phyloP scores from a whole-genome alignment of 2,113 vertebrate species.

The Pseudopodoces humilis region DNA sequence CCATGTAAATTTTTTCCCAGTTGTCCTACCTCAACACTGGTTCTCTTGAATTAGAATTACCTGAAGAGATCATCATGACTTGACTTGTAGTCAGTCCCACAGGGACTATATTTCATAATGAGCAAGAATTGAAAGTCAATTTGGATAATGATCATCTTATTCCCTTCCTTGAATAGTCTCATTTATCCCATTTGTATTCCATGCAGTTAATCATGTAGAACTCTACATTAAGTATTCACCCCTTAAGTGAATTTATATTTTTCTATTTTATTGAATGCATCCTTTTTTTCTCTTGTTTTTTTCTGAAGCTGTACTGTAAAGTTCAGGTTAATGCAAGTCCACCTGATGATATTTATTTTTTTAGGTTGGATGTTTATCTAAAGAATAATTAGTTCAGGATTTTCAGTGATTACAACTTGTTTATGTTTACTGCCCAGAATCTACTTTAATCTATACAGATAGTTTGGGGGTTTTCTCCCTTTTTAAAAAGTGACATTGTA shows the following conservation, averaged over 20 bases:
- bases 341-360: not conserved
- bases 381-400: not conserved
- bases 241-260: not conserved
- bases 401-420: not conserved
- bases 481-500: not conserved
- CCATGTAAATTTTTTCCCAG: not conserved
- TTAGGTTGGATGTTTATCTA: not conserved
- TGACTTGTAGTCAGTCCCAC: not conserved
- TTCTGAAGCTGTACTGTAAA: not conserved
- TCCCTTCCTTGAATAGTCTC: not conserved
- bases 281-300: not conserved
- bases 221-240: not conserved
- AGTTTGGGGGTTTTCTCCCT: not conserved
- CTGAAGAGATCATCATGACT: not conserved
- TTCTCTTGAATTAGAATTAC: not conserved
- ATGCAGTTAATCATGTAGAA: not conserved
- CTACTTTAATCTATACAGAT: not conserved
- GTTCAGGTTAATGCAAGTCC: not conserved
- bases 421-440: not conserved
- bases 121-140: not conserved
- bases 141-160: not conserved
- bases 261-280: not conserved
- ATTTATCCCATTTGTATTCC: not conserved
- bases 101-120: not conserved
- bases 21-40: not conserved